phyloP scores from a whole-genome alignment of 2,113 vertebrate genomes.

The Micromys minutus region DNA sequence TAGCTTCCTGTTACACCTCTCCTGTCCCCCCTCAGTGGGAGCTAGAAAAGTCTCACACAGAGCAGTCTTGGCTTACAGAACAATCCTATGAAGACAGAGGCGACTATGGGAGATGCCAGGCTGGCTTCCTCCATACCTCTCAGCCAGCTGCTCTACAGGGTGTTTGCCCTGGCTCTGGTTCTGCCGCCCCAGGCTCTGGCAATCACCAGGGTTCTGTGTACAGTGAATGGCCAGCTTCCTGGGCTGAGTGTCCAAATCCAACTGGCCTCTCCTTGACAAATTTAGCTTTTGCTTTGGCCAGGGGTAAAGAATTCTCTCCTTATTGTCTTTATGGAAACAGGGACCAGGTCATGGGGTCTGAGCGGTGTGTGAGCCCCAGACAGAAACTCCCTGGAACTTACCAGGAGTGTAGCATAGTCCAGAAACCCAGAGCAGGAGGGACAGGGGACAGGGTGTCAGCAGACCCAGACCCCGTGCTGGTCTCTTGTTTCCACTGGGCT shows the following conservation, averaged over 20 bases:
- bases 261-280: conserved; percentile 33
- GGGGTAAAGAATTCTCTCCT: background rate
- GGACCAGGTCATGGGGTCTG: background rate
- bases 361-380: conserved; percentile 55
- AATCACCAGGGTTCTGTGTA: background rate
- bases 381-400: conserved; percentile 14
- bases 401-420: background rate
- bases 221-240: conserved; percentile 12
- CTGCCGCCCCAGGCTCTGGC: background rate
- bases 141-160: background rate
- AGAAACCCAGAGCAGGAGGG: background rate
- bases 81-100: background rate
- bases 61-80: background rate
- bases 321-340: conserved; percentile 33
- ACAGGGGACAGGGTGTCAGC: background rate
- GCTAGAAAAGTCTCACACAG: background rate
- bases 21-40: background rate
- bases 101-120: background rate
- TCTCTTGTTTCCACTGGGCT: background rate
- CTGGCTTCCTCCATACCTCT: background rate
- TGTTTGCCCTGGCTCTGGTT: background rate
- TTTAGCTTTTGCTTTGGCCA: background rate
- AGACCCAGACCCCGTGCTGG: background rate
- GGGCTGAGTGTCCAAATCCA: conserved; percentile 50
- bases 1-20: conserved; percentile 53